Evolutionary conservation across 2,797 vertebrate species (phyloP).

Genomic region (Alcedo atthis): DNA sequence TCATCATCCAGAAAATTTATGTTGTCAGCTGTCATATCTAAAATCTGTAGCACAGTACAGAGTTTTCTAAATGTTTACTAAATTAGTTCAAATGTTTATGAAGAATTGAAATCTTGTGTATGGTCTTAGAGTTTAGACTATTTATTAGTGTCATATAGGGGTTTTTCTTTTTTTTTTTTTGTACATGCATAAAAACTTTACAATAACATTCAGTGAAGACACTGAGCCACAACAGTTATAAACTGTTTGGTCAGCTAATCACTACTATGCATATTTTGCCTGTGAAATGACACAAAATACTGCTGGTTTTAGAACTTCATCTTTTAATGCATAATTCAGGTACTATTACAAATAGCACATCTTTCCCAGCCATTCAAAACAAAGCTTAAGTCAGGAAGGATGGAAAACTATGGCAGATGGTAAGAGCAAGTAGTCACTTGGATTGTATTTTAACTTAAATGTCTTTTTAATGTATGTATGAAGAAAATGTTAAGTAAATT

Average conservation of each 20-base stretch:
- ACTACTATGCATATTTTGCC: not conserved
- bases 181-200: not conserved
- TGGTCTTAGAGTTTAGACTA: conserved; percentile 37
- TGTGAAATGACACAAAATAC: not conserved
- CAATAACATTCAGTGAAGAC: conserved; percentile 19
- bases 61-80: conserved; percentile 66
- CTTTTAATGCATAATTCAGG: conserved; percentile 6
- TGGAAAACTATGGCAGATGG: not conserved
- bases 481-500: conserved; percentile 35
- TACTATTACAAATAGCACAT: not conserved
- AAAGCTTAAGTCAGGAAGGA: not conserved
- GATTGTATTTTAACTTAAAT: not conserved
- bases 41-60: conserved; percentile 19
- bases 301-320: not conserved
- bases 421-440: not conserved
- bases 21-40: conserved; percentile 46
- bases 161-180: conserved; percentile 24
- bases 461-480: not conserved
- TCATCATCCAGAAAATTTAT: conserved; percentile 62
- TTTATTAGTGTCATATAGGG: conserved; percentile 47
- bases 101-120: conserved; percentile 57
- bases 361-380: not conserved
- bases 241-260: conserved; percentile 38
- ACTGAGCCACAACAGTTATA: conserved; percentile 28
- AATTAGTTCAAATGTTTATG: conserved; percentile 59